Evolutionary conservation across 2,888 invertebrate genomes (phyloP), one percentile per base, ranked within the genome.

Genomic region (Dugesia japonica): DNA sequence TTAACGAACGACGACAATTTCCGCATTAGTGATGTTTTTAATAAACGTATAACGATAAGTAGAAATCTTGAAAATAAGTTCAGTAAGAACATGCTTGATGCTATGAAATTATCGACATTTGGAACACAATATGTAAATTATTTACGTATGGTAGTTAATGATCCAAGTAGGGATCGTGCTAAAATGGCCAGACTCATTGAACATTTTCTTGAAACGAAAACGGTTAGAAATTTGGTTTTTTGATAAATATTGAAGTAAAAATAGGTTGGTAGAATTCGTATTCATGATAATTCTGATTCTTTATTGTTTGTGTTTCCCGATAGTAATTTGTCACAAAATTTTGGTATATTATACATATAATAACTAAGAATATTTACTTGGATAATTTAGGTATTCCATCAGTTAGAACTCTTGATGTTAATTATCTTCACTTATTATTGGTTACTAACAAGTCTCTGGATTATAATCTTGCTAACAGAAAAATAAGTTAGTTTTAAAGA

Each of bases 141-240:
- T 26, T 42, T 74, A 17, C 28, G 74, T 15, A 28, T 74, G 28
- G 33, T 74, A 15, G 23, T 74, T 28, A 74, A 28, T 42, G 74
- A 74, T 38, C 74, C 74, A 26, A 74, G 74, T 74, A 71, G 74
- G 1, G 26, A 28, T 28, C 74, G 74, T 13, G 38, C 74, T 7
- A 74, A 74, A 20, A 27, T 74, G 28, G 28, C 74, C 1, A 28
- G 74, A 33, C 42, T 74, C 4, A 56, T 56, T 56, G 56, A 56
- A n/a, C 56, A 56, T 56, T 56, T 56, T 56, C 56, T 56, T n/a
- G 56, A 56, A 23, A 56, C 56, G 1, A 56, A 56, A 56, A 56
- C 56, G 1, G 56, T 56, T 56, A 23, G 4, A 17, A 38, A 38
- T 38, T 38, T 38, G 17, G 17, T 13, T 13, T 38, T 38, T 13